Evolutionary conservation across 1,140 invertebrate genomes (phyloP), one percentile per base, ranked within the genome.

Genomic region (Nephotettix cincticeps): DNA sequence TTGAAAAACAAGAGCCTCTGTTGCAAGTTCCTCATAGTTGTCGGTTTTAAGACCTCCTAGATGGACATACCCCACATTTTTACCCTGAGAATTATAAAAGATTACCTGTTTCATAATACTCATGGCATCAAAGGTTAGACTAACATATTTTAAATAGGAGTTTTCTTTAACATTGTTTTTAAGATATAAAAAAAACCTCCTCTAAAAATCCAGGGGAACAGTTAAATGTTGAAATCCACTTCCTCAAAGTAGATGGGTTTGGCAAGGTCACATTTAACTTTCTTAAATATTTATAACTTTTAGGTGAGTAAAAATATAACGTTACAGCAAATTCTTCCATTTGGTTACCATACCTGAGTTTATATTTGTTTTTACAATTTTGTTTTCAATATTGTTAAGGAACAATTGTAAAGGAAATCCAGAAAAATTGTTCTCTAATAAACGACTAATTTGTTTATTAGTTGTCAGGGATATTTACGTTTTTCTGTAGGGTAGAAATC

Each of bases 51-150:
- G 47, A 9, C 47, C 21, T 11, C 47, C 47, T 19, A 17, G 19
- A 51, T 51, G 6, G n/a, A 51, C 21, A n/a, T 21, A 51, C 3
- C 47, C 14, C 6, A 51, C 19, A 51, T 51, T 51, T 51, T 21
- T 21, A 11, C 47, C 47, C n/a, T 51, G 6, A 4, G 4, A 11
- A 51, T 51, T 4, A n/a, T 51, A 3, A 51, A 9, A 51, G 19
- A 51, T 51, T 21, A 51, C 47, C n/a, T 51, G 47, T 51, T 51
- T 51, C n/a, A 6, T 51, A 21, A 51, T 51, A n/a, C 47, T 51
- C 47, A 51, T 51, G 3, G 14, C 47, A 51, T 51, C 47, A 51
- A 51, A 51, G 6, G 47, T 51, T 21, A 51, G 21, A n/a, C 47
- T 51, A 51, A 51, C 21, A 51, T 51, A 3, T 51, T 36, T 36